A percentile compares a stretch with the other conserved stretches of the same genome.
Conservation (phyloP, 2,113 vertebrate species). For the Tiliqua scincoides region DNA sequence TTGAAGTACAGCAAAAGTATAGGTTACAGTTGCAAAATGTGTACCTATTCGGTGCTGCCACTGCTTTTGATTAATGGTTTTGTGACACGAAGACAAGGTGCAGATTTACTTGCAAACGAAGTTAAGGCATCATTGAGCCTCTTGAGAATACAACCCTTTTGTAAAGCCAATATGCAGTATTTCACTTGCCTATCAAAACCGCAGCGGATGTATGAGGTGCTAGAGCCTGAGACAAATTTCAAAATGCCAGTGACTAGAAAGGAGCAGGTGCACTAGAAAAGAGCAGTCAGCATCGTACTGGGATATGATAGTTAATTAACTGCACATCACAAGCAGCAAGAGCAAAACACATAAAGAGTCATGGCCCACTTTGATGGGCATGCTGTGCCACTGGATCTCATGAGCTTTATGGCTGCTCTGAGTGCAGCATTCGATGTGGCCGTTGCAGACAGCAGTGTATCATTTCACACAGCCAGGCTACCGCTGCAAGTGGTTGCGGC, state of each 20-base stretch:
- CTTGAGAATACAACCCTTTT: background rate
- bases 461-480: too few relatives aligned
- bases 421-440: too few relatives aligned
- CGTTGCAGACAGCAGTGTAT: too few relatives aligned
- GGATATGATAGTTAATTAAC: background rate
- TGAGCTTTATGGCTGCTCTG: too few relatives aligned
- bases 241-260: background rate
- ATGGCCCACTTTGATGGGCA: too few relatives aligned
- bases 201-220: background rate
- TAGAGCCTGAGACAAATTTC: background rate
- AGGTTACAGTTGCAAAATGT: constrained; percentile 9
- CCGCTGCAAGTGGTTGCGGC: too few relatives aligned
- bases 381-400: too few relatives aligned
- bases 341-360: background rate
- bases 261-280: background rate
- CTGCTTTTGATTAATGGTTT: background rate
- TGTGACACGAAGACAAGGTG: background rate
- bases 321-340: rapidly evolving
- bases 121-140: background rate
- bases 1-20: background rate
- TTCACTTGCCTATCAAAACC: background rate
- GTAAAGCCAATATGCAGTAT: background rate
- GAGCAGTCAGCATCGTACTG: background rate
- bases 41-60: background rate
- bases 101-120: background rate